phyloP scores from a whole-genome alignment of 2,888 invertebrate species.

The Crepidodera aurea region DNA sequence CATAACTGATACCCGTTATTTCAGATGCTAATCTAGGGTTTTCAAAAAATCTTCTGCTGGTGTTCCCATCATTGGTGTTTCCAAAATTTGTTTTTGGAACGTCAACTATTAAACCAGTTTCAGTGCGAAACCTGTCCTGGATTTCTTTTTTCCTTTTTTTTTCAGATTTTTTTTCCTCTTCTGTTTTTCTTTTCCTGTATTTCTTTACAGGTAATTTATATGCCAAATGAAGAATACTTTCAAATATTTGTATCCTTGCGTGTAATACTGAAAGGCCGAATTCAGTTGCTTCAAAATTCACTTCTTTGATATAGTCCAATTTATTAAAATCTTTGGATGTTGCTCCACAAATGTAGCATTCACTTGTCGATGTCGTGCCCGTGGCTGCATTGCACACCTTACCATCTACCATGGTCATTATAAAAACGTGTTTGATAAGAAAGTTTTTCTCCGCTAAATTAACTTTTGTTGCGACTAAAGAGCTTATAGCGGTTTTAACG shows the following conservation, averaged over 20 bases:
- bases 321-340: constrained; percentile 42
- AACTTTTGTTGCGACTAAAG: constrained; percentile 7
- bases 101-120: constrained; percentile 26
- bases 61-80: too few species aligned
- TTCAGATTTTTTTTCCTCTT: constrained; percentile 30
- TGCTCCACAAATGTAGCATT: constrained; percentile 43
- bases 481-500: constrained; percentile 29
- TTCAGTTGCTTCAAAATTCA: neutral
- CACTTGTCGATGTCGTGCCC: constrained; percentile 41
- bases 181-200: constrained; percentile 13
- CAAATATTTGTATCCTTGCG: constrained; percentile 37
- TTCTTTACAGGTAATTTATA: too few species aligned
- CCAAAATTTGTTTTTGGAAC: too few species aligned
- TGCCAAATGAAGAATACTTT: neutral
- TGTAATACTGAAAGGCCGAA: constrained; percentile 37
- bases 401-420: constrained; percentile 47
- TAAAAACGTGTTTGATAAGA: constrained; percentile 23
- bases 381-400: constrained; percentile 49
- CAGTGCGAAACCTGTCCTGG: constrained; percentile 38
- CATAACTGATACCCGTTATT: too few species aligned
- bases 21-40: too few species aligned
- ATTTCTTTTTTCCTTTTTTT: constrained; percentile 35
- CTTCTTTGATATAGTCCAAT: constrained; percentile 10
- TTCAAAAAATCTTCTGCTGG: too few species aligned
- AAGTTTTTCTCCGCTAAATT: neutral